A percentile compares a stretch with the other conserved stretches of the same genome.
phyloP scores from a whole-genome alignment of 2,113 vertebrate genomes.

The Xyrauchen texanus region DNA sequence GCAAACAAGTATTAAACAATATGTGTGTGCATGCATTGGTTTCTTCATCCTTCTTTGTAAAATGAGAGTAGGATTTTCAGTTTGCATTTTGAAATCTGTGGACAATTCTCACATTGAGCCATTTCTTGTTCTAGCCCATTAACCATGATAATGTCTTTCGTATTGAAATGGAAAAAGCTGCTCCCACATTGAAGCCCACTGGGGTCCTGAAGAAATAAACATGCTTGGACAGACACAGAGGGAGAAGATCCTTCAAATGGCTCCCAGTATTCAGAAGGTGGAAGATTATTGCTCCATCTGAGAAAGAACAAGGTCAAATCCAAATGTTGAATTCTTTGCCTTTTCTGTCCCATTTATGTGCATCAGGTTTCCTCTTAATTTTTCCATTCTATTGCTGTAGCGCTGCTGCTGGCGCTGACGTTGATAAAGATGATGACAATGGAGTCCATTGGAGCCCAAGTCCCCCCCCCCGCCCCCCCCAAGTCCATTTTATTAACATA shows the following conservation, averaged over 20 bases:
- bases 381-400: background rate
- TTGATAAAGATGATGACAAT: no score
- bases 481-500: no score
- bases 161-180: conserved; percentile 40
- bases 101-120: conserved; percentile 34
- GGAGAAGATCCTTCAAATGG: conserved; percentile 24
- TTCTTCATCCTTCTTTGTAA: background rate
- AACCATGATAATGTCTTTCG: conserved; percentile 45
- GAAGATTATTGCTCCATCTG: background rate
- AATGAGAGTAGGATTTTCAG: conserved; percentile 2
- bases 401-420: no score
- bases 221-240: conserved; percentile 37
- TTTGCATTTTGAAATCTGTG: conserved; percentile 31
- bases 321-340: background rate
- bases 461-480: no score
- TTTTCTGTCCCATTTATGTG: background rate
- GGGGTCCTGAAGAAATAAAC: conserved; percentile 32
- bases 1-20: background rate
- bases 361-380: background rate
- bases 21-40: conserved; percentile 7
- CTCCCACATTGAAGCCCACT: conserved; percentile 21
- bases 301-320: conserved; percentile 34
- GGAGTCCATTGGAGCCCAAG: no score
- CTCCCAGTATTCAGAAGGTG: conserved; percentile 21
- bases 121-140: conserved; percentile 48